Percentiles rank a stretch among this genome's conserved stretches.
Conservation (phyloP, 2,888 invertebrate species). For the Gibbula magus region DNA sequence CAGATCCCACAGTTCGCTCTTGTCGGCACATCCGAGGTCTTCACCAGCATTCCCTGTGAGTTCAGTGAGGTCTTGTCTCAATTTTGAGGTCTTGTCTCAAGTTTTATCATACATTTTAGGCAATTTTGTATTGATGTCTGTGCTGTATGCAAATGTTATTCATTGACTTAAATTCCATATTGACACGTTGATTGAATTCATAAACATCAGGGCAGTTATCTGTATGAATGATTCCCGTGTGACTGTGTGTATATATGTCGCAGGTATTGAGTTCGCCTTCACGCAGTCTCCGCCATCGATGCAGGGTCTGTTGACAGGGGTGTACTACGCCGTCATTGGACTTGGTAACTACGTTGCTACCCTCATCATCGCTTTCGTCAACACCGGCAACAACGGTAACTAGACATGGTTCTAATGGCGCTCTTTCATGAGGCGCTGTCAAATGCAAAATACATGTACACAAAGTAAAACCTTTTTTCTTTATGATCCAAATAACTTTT, state of each 20-base stretch:
- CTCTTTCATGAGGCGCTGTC: too few species aligned
- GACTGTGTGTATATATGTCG: conserved; percentile 4
- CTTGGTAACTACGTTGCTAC: conserved; percentile 66
- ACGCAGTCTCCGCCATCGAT: conserved; percentile 66
- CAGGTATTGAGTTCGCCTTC: conserved; percentile 70
- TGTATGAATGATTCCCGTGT: neutral
- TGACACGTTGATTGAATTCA: too few species aligned
- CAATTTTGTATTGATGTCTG: too few species aligned
- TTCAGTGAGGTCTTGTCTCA: neutral
- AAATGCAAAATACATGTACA: too few species aligned
- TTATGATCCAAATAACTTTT: too few species aligned
- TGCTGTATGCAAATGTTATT: too few species aligned
- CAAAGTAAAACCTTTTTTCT: too few species aligned
- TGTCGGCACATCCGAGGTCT: conserved; percentile 68
- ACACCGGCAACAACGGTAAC: conserved; percentile 43
- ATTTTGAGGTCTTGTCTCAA: too few species aligned
- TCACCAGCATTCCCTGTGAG: conserved; percentile 65
- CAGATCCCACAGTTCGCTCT: conserved; percentile 68
- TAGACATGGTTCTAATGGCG: too few species aligned
- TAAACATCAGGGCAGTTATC: too few species aligned
- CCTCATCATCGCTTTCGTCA: conserved; percentile 60
- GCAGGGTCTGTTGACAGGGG: conserved; percentile 68
- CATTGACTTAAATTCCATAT: too few species aligned
- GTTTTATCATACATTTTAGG: too few species aligned
- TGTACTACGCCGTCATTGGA: conserved; percentile 65